Evolutionary conservation across 2,113 vertebrate genomes (phyloP).

Genomic region (Puma concolor): DNA sequence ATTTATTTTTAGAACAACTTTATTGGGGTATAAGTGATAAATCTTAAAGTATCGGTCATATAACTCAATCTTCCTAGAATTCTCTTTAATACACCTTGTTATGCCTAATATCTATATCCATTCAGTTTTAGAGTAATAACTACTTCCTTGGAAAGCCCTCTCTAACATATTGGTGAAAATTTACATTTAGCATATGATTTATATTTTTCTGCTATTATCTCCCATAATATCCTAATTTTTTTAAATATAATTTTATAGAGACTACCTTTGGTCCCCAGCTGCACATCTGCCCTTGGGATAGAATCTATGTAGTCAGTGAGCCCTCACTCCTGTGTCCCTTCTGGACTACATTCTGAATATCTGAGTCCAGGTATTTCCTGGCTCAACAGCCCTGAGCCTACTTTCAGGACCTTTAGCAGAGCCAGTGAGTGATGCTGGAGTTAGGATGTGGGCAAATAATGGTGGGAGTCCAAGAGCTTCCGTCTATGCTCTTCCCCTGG

Average conservation of each 20-base stretch:
- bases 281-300: neutral
- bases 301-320: neutral
- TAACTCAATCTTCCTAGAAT: neutral
- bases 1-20: slow-evolving; percentile 4
- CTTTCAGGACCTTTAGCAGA: neutral
- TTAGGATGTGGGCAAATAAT: neutral
- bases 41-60: neutral
- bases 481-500: neutral
- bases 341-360: neutral
- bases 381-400: neutral
- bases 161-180: neutral
- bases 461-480: neutral
- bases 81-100: neutral
- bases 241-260: neutral
- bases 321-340: neutral
- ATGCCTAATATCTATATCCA: neutral
- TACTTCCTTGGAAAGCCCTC: neutral
- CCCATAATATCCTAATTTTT: neutral
- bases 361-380: neutral
- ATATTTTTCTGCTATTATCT: neutral
- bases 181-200: neutral
- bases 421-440: neutral
- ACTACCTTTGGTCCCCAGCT: neutral
- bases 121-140: neutral
- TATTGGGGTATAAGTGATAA: neutral